Percentiles rank a stretch among this genome's conserved stretches.
Evolutionary conservation across 1,140 invertebrate genomes (phyloP).

Genomic region (Mizuhopecten yessoensis): DNA sequence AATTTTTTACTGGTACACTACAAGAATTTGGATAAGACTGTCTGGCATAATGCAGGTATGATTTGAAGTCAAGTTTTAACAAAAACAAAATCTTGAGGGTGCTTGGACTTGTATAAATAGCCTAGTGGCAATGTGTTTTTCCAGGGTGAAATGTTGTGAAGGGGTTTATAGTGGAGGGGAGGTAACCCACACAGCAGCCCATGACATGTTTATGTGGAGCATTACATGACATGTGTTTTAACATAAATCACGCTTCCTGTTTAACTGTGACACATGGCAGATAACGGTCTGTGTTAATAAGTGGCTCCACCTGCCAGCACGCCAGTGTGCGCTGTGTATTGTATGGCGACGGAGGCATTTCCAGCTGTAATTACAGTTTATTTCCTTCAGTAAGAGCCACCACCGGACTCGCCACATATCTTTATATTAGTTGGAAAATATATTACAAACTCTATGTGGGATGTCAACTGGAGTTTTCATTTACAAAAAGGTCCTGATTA

Average conservation of each 20-base stretch:
- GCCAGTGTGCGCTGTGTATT: background rate
- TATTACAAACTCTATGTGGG: background rate
- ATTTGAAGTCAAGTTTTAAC: background rate
- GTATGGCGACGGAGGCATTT: constrained; percentile 2
- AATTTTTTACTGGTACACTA: background rate
- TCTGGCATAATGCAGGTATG: background rate
- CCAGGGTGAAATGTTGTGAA: background rate
- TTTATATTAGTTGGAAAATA: background rate
- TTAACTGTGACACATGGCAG: constrained; percentile 30
- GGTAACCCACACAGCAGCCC: background rate
- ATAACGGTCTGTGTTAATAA: constrained; percentile 10
- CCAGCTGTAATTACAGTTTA: background rate
- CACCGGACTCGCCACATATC: background rate
- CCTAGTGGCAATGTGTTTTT: background rate
- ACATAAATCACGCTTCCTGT: constrained; percentile 17
- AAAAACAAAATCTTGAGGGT: background rate
- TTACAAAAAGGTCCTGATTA: constrained; percentile 33
- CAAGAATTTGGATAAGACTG: background rate
- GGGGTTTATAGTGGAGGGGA: background rate
- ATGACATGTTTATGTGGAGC: constrained; percentile 9
- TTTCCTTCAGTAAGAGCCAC: background rate
- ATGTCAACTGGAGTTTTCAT: constrained; percentile 24
- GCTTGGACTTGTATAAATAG: background rate
- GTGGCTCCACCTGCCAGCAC: background rate
- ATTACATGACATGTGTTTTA: constrained; percentile 35